These are phyloP conservation scores for Elachura formosa DNA, from an alignment of 2,113 vertebrate species.

Conservation along the genomic window DNA sequence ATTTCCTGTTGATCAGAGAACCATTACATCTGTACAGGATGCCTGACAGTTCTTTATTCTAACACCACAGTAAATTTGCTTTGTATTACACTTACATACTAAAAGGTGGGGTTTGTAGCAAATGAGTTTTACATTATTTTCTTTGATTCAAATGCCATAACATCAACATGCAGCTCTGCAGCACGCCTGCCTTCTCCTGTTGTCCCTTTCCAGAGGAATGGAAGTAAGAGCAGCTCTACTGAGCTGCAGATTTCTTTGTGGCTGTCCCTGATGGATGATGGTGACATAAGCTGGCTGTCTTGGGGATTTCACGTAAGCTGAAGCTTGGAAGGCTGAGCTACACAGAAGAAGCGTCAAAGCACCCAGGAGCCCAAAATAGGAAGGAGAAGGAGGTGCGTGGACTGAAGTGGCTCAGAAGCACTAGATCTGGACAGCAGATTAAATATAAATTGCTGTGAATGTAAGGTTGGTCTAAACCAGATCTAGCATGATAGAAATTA, in stretches of 20 bases:
- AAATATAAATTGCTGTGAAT: constrained; percentile 4
- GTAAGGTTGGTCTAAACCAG: background rate
- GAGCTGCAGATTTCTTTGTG: constrained; percentile 13
- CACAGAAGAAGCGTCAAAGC: constrained; percentile 2
- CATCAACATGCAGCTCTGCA: rapidly evolving
- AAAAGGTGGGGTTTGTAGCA: background rate
- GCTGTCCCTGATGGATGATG: constrained; percentile 33
- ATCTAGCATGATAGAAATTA: background rate
- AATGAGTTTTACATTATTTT: background rate
- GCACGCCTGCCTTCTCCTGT: background rate
- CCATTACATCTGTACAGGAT: background rate
- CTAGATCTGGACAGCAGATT: constrained; percentile 40
- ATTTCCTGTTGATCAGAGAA: background rate
- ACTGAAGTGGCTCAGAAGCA: constrained; percentile 21
- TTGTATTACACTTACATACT: background rate
- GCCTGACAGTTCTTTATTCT: background rate
- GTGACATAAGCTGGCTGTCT: constrained; percentile 51
- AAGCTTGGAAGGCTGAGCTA: constrained; percentile 19
- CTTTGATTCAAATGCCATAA: background rate
- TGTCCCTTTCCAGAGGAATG: background rate
- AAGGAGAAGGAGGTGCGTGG: background rate
- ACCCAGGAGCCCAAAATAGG: constrained; percentile 35
- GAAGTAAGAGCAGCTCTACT: background rate
- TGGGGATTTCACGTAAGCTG: constrained; percentile 20
- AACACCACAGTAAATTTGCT: background rate